Evolutionary conservation across 2,888 invertebrate species (phyloP).

Genomic region (Acholoe squamosa): DNA sequence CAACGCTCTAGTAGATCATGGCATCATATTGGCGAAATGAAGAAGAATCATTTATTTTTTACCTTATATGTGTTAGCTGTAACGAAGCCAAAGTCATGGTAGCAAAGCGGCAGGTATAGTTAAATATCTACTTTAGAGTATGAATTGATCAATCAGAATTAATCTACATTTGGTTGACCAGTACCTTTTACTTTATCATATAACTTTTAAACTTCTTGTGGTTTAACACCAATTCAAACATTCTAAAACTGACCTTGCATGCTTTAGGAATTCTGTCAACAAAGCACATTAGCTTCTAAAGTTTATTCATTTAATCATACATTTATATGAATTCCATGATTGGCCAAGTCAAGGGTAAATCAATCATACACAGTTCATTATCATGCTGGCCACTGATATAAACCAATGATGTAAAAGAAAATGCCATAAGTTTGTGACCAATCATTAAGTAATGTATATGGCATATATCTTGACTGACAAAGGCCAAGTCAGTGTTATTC

Average conservation of each 20-base stretch:
- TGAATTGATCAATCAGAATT: background rate
- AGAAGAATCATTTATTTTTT: background rate
- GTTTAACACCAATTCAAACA: background rate
- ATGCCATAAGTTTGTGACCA: background rate
- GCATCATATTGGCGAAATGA: background rate
- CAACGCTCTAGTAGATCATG: constrained; percentile 16
- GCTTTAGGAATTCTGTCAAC: background rate
- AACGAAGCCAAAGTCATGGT: constrained; percentile 24
- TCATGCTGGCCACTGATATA: background rate
- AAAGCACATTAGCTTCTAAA: background rate
- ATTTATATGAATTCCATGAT: too few relatives aligned
- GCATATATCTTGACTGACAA: background rate
- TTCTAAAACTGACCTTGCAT: background rate
- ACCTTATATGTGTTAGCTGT: background rate
- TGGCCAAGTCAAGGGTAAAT: background rate
- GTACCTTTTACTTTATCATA: background rate
- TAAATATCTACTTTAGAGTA: background rate
- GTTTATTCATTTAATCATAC: background rate
- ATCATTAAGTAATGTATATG: background rate
- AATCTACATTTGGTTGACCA: background rate
- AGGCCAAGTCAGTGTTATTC: background rate
- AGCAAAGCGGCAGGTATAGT: background rate
- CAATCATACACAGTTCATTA: background rate
- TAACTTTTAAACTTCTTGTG: background rate
- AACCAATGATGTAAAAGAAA: constrained; percentile 22